Evolutionary conservation across 2,888 invertebrate species (phyloP), one percentile per base, ranked within the genome.

Genomic region (Amphipoea oculea): DNA sequence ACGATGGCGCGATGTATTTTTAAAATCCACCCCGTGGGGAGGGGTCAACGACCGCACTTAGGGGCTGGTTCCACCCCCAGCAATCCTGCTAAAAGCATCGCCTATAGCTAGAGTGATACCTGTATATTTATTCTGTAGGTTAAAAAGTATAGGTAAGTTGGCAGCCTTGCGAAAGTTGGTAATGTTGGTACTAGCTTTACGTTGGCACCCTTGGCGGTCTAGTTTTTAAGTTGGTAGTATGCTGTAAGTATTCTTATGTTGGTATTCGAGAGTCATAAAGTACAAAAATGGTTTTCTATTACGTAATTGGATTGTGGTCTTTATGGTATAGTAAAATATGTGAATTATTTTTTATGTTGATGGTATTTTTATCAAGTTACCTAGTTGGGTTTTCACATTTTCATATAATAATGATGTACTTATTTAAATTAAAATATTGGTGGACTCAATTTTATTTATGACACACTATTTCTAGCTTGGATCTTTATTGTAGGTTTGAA

Each of bases 71-170:
- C 85, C 84, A 84, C 89, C 89, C 92, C 92, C 79, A 73, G 90
- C 93, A 94, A 94, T 94, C 91, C 91, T 87, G 91, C 94, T 94
- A 94, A 94, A 94, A 94, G 94, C 94, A 91, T 94, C 82, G 90
- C 90, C 90, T 93, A 91, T 92, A 84, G 62, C 45, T 78, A 89
- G 72, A 78, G 73, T 90, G 82, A 42, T 82, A 82, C 74, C 70
- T 87, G 76, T 65, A 79, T 85, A 73, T 88, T 84, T 82, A 81
- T 63, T 73, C 70, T 77, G 78, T 83, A 77, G 79, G 76, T 68
- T 82, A 63, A 29, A 75, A 42, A 42, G 62, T 74, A 14, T 84
- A 70, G 69, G 73, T 78, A 75, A 29, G 85, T 84, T 85, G 76
- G 84, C 17, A 84, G 75, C 68, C 80, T 80, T 83, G 79, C 36